Evolutionary conservation across 2,797 vertebrate genomes (phyloP), one percentile per base, ranked within the genome.

Genomic region (Spatula clypeata): DNA sequence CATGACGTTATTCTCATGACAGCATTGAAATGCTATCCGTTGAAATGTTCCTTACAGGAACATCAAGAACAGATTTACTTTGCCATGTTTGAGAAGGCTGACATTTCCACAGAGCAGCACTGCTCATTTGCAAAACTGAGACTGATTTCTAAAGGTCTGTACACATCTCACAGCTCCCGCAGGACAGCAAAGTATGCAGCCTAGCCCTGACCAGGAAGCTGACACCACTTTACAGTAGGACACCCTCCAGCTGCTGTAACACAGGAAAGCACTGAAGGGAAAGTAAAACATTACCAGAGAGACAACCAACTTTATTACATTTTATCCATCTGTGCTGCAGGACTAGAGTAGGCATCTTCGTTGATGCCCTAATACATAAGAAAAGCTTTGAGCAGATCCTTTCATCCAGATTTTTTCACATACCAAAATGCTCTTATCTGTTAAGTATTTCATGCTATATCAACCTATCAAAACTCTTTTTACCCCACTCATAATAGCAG

Each of bases 31-130:
- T 51, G 62, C 13, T n/a, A 24, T 14, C 21, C 20, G 44, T 31
- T 15, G n/a, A 88, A 84, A 49, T 2, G 0, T 14, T 72, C 57
- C 36, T 79, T 76, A 34, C 6, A 60, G 70, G 45, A 86, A 44
- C 31, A 76, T 44, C 42, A 88, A 51, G 42, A 73, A 65, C 14
- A 54, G 27, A 70, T 91, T 89, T 82, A 58, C 47, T 82, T 85
- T 73, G 34, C 81, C 27, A 2, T 55, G 42, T 92, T 93, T 91
- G 89, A 76, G 85, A 92, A 89, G 42, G 49, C 58, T 96, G 93
- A 94, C 89, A 86, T 91, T 95, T 91, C 62, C 85, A 90, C 57
- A 88, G 62, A 80, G 45, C 66, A 81, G 73, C 31, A 36, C 11
- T 69, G 79, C 47, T 84, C 79, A 79, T 81, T 72, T 96, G 45